phyloP scores from a whole-genome alignment of 2,113 vertebrate genomes.

The Boleophthalmus pectinirostris region DNA sequence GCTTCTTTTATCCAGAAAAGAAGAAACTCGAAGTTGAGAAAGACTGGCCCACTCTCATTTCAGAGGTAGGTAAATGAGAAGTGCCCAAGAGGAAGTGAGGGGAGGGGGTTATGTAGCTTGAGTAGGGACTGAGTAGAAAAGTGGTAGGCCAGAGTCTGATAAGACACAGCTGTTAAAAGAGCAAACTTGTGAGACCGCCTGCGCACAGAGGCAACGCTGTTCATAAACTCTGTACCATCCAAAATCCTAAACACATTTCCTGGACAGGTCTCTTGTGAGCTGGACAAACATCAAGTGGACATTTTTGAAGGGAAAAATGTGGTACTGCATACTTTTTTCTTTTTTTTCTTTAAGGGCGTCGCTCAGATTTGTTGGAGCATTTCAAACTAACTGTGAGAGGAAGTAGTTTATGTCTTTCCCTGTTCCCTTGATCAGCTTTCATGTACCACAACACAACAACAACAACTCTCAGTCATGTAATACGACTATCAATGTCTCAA shows the following conservation, averaged over 20 bases:
- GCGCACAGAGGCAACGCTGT: slow-evolving; percentile 22
- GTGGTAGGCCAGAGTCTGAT: slow-evolving; percentile 60
- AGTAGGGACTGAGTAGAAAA: slow-evolving; percentile 59
- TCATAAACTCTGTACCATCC: slow-evolving; percentile 16
- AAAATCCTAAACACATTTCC: slow-evolving; percentile 3
- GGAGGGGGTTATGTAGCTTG: slow-evolving; percentile 42
- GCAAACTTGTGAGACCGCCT: slow-evolving; percentile 8
- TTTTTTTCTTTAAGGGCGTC: slow-evolving; percentile 62
- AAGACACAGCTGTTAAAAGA: slow-evolving; percentile 69
- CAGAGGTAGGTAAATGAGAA: slow-evolving; percentile 50
- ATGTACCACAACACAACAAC: slow-evolving; percentile 37
- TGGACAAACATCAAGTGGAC: slow-evolving; percentile 7
- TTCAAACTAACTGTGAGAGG: slow-evolving; percentile 34
- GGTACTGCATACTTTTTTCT: slow-evolving; percentile 31
- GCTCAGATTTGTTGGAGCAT: slow-evolving; percentile 46
- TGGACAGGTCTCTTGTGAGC: slow-evolving; percentile 11
- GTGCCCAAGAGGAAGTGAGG: slow-evolving; percentile 58
- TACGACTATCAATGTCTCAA: slow-evolving; percentile 40
- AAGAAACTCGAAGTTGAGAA: neutral
- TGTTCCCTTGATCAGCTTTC: slow-evolving; percentile 45
- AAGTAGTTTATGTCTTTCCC: slow-evolving; percentile 66
- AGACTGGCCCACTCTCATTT: slow-evolving; percentile 21
- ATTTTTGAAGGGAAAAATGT: slow-evolving; percentile 41
- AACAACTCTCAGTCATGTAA: slow-evolving; percentile 48
- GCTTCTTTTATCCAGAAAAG: slow-evolving; percentile 8